Evolutionary conservation across 2,113 vertebrate genomes (phyloP).

Genomic region (Ovibos moschatus): DNA sequence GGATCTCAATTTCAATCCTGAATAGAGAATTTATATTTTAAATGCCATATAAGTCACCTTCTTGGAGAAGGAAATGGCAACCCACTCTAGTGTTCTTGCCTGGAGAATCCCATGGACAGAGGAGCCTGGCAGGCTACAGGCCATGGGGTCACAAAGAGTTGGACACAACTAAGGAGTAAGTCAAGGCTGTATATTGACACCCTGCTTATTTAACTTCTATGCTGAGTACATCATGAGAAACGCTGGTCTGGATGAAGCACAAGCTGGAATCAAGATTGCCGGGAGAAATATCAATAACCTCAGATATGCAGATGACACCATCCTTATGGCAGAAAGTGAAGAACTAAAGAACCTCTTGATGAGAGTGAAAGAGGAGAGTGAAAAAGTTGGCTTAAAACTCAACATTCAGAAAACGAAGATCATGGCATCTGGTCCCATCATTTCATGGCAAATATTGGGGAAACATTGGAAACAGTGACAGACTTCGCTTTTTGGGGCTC

Average conservation of each 20-base stretch:
- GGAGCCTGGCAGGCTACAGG: neutral
- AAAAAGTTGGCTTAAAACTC: neutral
- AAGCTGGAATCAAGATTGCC: neutral
- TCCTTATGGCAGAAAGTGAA: neutral
- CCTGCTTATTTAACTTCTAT: neutral
- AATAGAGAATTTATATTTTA: neutral
- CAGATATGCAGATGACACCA: neutral
- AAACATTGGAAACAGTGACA: neutral
- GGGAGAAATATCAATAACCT: neutral
- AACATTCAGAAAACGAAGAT: neutral
- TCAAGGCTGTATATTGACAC: neutral
- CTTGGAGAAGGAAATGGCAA: neutral
- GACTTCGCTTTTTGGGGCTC: rapidly evolving
- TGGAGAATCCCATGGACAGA: neutral
- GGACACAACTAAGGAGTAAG: rapidly evolving
- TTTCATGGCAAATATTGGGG: neutral
- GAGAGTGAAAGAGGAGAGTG: neutral
- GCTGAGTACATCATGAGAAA: neutral
- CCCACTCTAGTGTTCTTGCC: neutral
- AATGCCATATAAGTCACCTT: neutral
- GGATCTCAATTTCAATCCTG: neutral
- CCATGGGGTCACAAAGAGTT: neutral
- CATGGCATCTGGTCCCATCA: neutral
- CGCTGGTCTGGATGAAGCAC: neutral
- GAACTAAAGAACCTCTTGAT: neutral